These are phyloP conservation scores for Rattus norvegicus DNA, from an alignment of 2,113 vertebrate genomes.

Conservation along the genomic window GRCr8 NC_086026.1:75070501-75071000, in stretches of 20 bases:
- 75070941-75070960: background rate
- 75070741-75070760: background rate
- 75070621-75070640: slow-evolving; percentile 99
- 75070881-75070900: background rate
- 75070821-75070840: background rate
- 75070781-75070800: background rate
- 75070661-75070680: slow-evolving; percentile 98
- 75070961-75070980: background rate
- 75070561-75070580: slow-evolving; percentile 87
- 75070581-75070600: slow-evolving; percentile 99
- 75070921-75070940: background rate
- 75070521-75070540: background rate
- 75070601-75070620: slow-evolving; percentile 98
- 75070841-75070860: background rate
- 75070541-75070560: background rate
- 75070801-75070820: background rate
- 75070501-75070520: background rate
- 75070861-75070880: background rate
- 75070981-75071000: background rate
- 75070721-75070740: slow-evolving; percentile 96
- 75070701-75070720: slow-evolving; percentile 99
- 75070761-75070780: background rate
- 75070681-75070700: slow-evolving; percentile 97
- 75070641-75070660: slow-evolving; percentile 99
- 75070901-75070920: background rate